These are phyloP conservation scores for Blennius ocellaris DNA, from an alignment of 2,113 vertebrate species.

Conservation along the genomic window DNA sequence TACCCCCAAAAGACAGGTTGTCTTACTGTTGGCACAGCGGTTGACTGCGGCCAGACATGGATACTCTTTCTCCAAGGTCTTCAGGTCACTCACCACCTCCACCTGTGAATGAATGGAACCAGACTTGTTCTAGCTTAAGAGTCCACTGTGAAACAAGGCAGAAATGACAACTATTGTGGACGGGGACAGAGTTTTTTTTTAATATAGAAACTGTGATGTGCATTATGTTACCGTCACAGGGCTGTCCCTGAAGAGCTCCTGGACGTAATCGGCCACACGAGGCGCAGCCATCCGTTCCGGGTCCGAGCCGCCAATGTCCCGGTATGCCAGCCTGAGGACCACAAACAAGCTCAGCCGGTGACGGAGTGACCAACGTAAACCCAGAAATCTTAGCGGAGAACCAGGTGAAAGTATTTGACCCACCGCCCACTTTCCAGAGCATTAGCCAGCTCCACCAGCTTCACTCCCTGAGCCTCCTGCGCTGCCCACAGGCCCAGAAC, in stretches of 20 bases:
- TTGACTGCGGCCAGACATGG: constrained; percentile 87
- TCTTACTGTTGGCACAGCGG: constrained; percentile 84
- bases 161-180: too few species aligned
- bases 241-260: constrained; percentile 79
- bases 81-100: constrained; percentile 74
- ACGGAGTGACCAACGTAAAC: not conserved
- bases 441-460: constrained; percentile 66
- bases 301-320: constrained; percentile 87
- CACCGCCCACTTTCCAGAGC: constrained; percentile 85
- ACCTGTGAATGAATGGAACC: constrained; percentile 69
- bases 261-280: constrained; percentile 79
- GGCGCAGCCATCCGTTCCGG: constrained; percentile 87
- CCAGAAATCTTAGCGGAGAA: not conserved
- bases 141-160: too few species aligned
- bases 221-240: constrained; percentile 70
- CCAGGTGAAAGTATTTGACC: not conserved
- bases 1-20: not conserved
- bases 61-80: constrained; percentile 79
- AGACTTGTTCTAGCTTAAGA: not conserved
- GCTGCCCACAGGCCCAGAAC: constrained; percentile 82
- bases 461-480: constrained; percentile 56
- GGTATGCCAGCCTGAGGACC: constrained; percentile 77
- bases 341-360: not conserved
- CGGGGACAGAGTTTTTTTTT: too few species aligned
- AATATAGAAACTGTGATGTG: too few species aligned